phyloP scores from a whole-genome alignment of 2,797 vertebrate species.

The Dallia pectoralis region DNA sequence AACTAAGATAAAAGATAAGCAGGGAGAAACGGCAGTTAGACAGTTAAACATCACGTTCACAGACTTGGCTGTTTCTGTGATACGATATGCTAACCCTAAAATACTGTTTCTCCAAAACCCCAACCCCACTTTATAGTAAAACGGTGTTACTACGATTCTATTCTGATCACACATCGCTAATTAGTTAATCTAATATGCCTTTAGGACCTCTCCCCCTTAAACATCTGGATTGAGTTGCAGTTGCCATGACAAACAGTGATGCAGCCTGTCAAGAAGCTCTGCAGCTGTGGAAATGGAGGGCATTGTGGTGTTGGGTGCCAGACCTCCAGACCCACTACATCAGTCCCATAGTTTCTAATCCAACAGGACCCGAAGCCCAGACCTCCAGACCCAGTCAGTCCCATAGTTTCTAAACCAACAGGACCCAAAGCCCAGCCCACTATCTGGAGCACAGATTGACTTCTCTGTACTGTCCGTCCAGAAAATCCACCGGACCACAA shows the following conservation, averaged over 20 bases:
- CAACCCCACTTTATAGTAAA: too few relatives aligned
- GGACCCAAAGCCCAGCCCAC: background rate
- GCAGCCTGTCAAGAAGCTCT: too few relatives aligned
- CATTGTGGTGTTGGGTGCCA: background rate
- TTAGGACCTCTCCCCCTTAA: too few relatives aligned
- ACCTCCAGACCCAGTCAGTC: background rate
- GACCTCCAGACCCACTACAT: background rate
- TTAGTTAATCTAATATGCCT: too few relatives aligned
- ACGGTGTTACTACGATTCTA: too few relatives aligned
- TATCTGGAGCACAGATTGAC: background rate
- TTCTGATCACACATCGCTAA: background rate
- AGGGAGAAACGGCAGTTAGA: slow-evolving; percentile 20
- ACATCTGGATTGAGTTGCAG: too few relatives aligned
- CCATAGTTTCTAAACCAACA: background rate
- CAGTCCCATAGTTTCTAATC: background rate
- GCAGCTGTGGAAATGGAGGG: too few relatives aligned
- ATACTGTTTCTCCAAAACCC: too few relatives aligned
- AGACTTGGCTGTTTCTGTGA: background rate
- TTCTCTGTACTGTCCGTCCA: background rate
- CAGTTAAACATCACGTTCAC: slow-evolving; percentile 28
- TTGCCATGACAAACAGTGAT: too few relatives aligned
- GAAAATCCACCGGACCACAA: background rate
- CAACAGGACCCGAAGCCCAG: background rate
- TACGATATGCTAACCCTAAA: too few relatives aligned
- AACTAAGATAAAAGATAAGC: slow-evolving; percentile 21